Conservation (phyloP, 2,113 vertebrate species). For the Aspidoscelis tigris region DNA sequence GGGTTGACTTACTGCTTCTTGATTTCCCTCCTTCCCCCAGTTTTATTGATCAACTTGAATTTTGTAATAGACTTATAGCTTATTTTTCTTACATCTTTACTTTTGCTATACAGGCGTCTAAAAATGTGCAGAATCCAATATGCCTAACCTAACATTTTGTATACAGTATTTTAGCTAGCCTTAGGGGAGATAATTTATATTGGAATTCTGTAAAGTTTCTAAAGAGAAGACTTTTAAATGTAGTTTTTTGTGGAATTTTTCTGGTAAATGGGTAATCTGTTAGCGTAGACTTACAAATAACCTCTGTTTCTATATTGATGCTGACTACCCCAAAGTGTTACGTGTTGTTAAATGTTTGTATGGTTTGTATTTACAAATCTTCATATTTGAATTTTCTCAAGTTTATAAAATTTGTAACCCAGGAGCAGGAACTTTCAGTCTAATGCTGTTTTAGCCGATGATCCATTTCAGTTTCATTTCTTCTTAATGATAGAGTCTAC, state of each 20-base stretch:
- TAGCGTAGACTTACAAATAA: constrained; percentile 64
- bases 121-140: constrained; percentile 80
- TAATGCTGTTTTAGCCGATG: constrained; percentile 16
- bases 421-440: constrained; percentile 34
- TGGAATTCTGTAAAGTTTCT: constrained; percentile 76
- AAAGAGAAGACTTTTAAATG: constrained; percentile 67
- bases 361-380: constrained; percentile 60
- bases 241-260: constrained; percentile 13
- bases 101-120: constrained; percentile 77
- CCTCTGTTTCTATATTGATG: constrained; percentile 70
- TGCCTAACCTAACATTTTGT: constrained; percentile 78
- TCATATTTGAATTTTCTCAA: constrained; percentile 65
- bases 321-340: constrained; percentile 65
- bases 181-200: constrained; percentile 71
- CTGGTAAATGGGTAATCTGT: constrained; percentile 69
- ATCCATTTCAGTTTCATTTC: constrained; percentile 5
- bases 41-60: constrained; percentile 76
- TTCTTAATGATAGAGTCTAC: constrained; percentile 22
- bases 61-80: constrained; percentile 73
- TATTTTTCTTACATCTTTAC: constrained; percentile 80
- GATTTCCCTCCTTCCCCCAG: constrained; percentile 43
- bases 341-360: constrained; percentile 56
- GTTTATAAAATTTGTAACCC: constrained; percentile 68
- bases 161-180: constrained; percentile 85
- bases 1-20: constrained; percentile 71